Evolutionary conservation across 2,797 vertebrate species (phyloP), one percentile per base, ranked within the genome.

Genomic region (Streptopelia turtur): DNA sequence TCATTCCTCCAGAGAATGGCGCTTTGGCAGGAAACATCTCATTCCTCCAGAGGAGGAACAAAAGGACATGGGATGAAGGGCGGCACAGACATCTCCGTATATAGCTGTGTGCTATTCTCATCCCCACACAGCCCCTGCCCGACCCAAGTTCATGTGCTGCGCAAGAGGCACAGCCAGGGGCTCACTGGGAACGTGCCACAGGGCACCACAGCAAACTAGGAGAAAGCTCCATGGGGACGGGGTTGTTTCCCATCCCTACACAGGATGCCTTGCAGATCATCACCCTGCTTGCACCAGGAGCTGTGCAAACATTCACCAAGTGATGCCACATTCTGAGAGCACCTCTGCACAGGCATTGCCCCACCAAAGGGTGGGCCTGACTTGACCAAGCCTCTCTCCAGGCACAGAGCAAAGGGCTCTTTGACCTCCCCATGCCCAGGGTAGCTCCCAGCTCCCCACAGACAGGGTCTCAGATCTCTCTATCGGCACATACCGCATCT

Each of bases 141-240:
- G 1, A 5, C 16, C 41, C 3, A 0, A 5, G 21, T 22, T 60
- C 1, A 1, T 1, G 4, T 31, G 47, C 43, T 16, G 47, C 43
- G 5, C 0, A 0, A 83, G 68, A 50, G 35, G 60, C 66, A 66
- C 9, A 0, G 30, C 11, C 60, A 75, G 74, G 25, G 56, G 55
- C 25, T 65, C 0, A 0, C 33, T 16, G 25, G 37, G 23, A 59
- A 1, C 0, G 1, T 18, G 25, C 21, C 1, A 1, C 57, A 53
- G 43, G 57, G 22, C 60, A 37, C 31, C 16, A 8, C 0, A 1
- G 33, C 3, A 41, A 57, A 5, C 10, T 1, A 2, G 30, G 21
- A 92, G 28, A 71, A 89, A 69, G 8, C 27, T 65, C 47, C 10
- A 1, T 6, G 23, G 16, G 11, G 4, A 9, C 10, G 12, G 25